phyloP scores from a whole-genome alignment of 2,888 invertebrate species.

The Branchipolynoe longqiensis region DNA sequence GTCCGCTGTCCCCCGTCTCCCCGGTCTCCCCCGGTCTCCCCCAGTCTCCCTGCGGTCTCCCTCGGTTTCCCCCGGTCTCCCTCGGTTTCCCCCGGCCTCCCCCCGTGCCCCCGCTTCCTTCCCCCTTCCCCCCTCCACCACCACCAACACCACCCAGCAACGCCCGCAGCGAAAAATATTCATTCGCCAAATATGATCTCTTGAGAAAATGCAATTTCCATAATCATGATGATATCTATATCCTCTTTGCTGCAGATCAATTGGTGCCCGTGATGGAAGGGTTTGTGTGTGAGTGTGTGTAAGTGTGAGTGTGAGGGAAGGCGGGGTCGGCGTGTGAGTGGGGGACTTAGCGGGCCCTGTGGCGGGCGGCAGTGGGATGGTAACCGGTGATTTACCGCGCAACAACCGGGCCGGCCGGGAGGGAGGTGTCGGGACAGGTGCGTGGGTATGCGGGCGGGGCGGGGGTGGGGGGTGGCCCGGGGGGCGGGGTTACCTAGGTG shows the following conservation, averaged over 20 bases:
- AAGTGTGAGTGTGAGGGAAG: too few species aligned
- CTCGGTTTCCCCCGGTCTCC: too few species aligned
- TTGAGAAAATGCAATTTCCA: conserved; percentile 52
- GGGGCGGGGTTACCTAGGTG: not conserved
- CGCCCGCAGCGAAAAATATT: conserved; percentile 34
- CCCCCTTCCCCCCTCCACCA: not conserved
- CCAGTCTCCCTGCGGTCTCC: too few species aligned
- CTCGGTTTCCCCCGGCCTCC: not conserved
- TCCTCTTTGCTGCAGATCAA: conserved; percentile 4
- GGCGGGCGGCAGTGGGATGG: conserved; percentile 19
- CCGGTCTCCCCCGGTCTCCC: not conserved
- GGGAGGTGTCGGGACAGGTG: not conserved
- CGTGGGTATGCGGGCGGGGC: not conserved
- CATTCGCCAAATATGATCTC: conserved; percentile 57
- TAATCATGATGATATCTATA: conserved; percentile 50
- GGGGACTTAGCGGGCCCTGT: too few species aligned
- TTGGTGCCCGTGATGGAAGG: conserved; percentile 23
- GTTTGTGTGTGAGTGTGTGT: too few species aligned
- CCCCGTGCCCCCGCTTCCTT: not conserved
- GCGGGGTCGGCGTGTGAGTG: too few species aligned
- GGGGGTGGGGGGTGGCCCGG: not conserved
- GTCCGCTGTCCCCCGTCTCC: not conserved
- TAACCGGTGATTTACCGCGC: not conserved
- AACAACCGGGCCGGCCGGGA: not conserved
- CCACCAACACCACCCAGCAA: not conserved